Percentiles rank a stretch among this genome's conserved stretches.
These are phyloP conservation scores for Melanophora roralis DNA, from an alignment of 2,888 invertebrate species.

Conservation along the genomic window DNA sequence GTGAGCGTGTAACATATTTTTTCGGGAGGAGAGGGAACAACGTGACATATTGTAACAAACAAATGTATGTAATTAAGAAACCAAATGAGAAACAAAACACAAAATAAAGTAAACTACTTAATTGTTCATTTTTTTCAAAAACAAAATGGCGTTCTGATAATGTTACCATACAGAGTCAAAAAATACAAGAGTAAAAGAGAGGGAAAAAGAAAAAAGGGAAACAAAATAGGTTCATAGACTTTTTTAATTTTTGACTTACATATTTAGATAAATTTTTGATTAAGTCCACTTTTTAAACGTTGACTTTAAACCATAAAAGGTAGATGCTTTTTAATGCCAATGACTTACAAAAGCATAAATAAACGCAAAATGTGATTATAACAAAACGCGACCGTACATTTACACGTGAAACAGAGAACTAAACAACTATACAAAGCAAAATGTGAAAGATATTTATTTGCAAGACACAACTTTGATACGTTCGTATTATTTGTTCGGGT, in stretches of 20 bases:
- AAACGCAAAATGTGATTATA: constrained; percentile 39
- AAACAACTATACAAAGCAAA: constrained; percentile 63
- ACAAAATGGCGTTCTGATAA: constrained; percentile 48
- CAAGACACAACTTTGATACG: constrained; percentile 43
- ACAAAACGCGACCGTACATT: constrained; percentile 64
- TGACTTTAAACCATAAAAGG: neutral
- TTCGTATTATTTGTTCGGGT: constrained; percentile 58
- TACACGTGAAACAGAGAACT: constrained; percentile 68
- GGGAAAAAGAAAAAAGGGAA: neutral
- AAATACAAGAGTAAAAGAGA: neutral
- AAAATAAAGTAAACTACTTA: constrained; percentile 8
- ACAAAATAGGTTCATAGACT: constrained; percentile 6
- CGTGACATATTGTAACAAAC: neutral
- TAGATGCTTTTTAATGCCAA: constrained; percentile 27
- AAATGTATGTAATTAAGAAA: constrained; percentile 44
- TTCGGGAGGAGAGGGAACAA: neutral
- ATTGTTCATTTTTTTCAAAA: constrained; percentile 11
- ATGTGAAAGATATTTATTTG: constrained; percentile 57
- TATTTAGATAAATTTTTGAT: constrained; percentile 13
- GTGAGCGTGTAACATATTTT: neutral
- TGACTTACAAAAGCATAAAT: constrained; percentile 12
- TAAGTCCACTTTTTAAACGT: neutral
- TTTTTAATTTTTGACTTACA: constrained; percentile 37
- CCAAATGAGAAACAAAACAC: constrained; percentile 1
- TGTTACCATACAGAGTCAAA: constrained; percentile 5